Conservation (phyloP, 1,140 invertebrate species). For the Harlomillsia oculata region DNA sequence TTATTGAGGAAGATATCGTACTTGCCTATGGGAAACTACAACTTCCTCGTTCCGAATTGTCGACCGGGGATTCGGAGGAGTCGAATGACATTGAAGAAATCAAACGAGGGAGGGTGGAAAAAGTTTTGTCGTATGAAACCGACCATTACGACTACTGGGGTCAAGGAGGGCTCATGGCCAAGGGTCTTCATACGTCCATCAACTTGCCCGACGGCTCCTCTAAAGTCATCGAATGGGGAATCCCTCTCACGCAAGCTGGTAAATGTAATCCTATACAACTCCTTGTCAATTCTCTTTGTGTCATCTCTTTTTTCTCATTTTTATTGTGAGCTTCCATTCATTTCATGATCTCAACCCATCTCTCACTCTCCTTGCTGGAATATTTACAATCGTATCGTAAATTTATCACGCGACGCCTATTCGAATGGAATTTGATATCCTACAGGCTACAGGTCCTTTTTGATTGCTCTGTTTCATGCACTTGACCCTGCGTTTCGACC, state of each 20-base stretch:
- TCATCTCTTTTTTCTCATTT: no score
- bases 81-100: background rate
- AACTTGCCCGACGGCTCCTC: constrained; percentile 8
- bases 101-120: constrained; percentile 24
- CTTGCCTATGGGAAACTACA: constrained; percentile 19
- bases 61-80: constrained; percentile 6
- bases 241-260: constrained; percentile 22
- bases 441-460: no score
- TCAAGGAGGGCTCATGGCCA: constrained; percentile 27
- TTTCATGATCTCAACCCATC: no score
- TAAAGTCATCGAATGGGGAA: constrained; percentile 33
- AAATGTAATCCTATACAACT: constrained; percentile 4
- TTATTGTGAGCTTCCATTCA: no score
- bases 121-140: constrained; percentile 25
- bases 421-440: no score
- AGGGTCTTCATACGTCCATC: constrained; percentile 31
- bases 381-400: no score
- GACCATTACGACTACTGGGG: constrained; percentile 30
- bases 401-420: no score
- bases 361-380: no score
- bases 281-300: background rate
- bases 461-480: no score
- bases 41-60: constrained; percentile 8
- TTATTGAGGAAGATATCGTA: constrained; percentile 29
- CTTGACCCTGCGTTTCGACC: no score